Evolutionary conservation across 2,113 vertebrate species (phyloP), one percentile per base, ranked within the genome.

Genomic region (Sphaerodactylus townsendi): DNA sequence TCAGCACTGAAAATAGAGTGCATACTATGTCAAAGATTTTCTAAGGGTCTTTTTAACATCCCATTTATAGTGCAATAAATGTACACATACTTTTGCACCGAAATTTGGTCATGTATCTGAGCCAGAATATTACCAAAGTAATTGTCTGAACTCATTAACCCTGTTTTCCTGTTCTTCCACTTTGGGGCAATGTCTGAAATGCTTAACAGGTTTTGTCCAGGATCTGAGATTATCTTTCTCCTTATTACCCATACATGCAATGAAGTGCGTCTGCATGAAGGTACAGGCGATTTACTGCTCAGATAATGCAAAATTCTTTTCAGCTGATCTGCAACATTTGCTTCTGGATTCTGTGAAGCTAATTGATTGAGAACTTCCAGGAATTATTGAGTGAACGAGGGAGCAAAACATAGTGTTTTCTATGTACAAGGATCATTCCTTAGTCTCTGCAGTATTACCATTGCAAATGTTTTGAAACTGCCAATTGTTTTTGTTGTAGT

Each of bases 291-390:
- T 95, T 74, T 83, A 91, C 83, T 21, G 0, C 77, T 79, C 72
- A 90, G 90, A 93, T 94, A 93, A 89, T 92, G 81, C 41, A 64
- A 72, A 70, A 90, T 69, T 79, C 87, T 69, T 82, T 86, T 79
- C 85, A 89, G 82, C 88, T 90, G 86, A 78, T 77, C 80, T 88
- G 84, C 88, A 86, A 86, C 0, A 2, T 90, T 91, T 92, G 90
- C 87, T 93, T 90, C 90, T 93, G 93, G 92, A 86, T 95, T 95
- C 89, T 94, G 84, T 91, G 92, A 95, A 93, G 75, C 87, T 92
- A 94, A 95, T 93, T 93, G 92, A 91, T 90, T 92, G 93, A 59
- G 92, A 93, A 92, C 90, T 93, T 95, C 90, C 92, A 93, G 90
- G 92, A 93, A 93, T 86, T 89, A 93, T 78, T 23, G 84, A 89